Conservation (phyloP, 2,113 vertebrate species). For the Cinclus mexicanus region DNA sequence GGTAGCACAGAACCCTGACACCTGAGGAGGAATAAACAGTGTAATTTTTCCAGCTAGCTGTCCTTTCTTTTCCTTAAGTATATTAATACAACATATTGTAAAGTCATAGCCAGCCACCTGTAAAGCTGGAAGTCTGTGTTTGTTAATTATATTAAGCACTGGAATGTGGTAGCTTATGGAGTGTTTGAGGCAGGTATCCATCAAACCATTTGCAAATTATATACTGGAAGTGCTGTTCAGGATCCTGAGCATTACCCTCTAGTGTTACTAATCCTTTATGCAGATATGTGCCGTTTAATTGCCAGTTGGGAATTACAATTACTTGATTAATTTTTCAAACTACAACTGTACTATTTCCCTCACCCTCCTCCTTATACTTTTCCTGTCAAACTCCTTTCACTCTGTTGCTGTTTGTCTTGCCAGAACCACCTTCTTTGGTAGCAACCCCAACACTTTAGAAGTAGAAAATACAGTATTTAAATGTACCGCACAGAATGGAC, state of each 20-base stretch:
- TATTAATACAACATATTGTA: background rate
- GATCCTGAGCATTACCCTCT: background rate
- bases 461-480: background rate
- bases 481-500: background rate
- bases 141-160: background rate
- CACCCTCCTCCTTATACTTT: background rate
- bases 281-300: constrained; percentile 7
- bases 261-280: background rate
- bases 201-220: background rate
- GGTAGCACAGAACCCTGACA: background rate
- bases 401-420: background rate
- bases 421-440: background rate
- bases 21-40: background rate
- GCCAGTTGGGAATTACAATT: background rate
- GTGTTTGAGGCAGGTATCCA: background rate
- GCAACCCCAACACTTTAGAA: background rate
- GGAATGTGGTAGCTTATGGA: background rate
- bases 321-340: constrained; percentile 34
- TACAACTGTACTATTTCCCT: background rate
- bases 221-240: background rate
- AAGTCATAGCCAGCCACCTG: background rate
- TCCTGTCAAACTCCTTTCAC: constrained; percentile 26
- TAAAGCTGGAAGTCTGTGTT: background rate
- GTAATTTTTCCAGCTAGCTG: background rate
- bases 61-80: background rate